Percentiles rank a stretch among this genome's conserved stretches.
phyloP scores from a whole-genome alignment of 2,113 vertebrate species.

The Chamaea fasciata region DNA sequence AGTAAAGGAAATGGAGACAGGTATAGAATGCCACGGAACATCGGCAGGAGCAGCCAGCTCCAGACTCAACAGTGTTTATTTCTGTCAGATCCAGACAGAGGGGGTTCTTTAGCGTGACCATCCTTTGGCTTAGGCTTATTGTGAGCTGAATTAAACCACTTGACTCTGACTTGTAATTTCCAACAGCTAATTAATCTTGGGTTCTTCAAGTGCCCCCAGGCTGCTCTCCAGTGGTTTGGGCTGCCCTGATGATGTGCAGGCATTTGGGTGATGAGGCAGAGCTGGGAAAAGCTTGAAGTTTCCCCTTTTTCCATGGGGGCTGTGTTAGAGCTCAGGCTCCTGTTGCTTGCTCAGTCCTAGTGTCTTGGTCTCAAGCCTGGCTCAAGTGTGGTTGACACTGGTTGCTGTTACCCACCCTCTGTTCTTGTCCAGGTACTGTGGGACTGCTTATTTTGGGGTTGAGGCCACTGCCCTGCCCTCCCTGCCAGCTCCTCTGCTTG shows the following conservation, averaged over 20 bases:
- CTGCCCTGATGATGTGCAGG: background rate
- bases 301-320: fast-evolving
- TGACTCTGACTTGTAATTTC: background rate
- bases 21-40: background rate
- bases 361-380: background rate
- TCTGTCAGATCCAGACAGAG: background rate
- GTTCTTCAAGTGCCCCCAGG: too few species aligned
- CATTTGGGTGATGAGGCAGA: background rate
- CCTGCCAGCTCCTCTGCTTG: background rate
- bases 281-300: background rate
- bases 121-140: background rate
- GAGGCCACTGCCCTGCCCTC: background rate
- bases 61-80: background rate
- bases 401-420: background rate
- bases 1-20: background rate
- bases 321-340: background rate
- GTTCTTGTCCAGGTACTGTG: background rate
- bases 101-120: fast-evolving
- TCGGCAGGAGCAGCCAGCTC: background rate
- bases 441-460: background rate
- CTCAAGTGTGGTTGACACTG: background rate
- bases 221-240: background rate
- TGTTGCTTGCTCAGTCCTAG: fast-evolving
- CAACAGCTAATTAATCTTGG: background rate
- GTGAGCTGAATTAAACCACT: background rate